phyloP scores from a whole-genome alignment of 2,888 invertebrate species.

The Fissipunctia ypsillon region DNA sequence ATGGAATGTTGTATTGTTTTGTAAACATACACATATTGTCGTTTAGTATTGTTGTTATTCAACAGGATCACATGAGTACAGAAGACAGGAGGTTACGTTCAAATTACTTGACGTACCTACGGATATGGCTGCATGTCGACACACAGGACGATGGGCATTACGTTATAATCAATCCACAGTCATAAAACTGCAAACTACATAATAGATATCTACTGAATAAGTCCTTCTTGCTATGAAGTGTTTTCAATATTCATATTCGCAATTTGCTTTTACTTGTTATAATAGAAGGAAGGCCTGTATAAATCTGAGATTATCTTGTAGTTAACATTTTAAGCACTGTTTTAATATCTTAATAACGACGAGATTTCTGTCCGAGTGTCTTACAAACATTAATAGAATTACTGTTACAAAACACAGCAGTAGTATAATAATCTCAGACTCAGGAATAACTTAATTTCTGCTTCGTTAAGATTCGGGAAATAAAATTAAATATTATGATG shows the following conservation, averaged over 20 bases:
- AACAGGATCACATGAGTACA: too few relatives aligned
- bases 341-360: neutral
- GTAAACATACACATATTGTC: slow-evolving; percentile 26
- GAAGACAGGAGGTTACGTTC: slow-evolving; percentile 43
- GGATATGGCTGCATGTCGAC: slow-evolving; percentile 38
- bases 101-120: slow-evolving; percentile 18
- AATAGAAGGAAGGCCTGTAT: neutral
- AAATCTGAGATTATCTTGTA: neutral
- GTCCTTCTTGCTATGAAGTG: neutral
- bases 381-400: neutral
- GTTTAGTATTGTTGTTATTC: slow-evolving; percentile 41
- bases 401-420: neutral
- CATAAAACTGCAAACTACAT: slow-evolving; percentile 24
- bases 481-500: neutral
- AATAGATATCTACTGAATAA: slow-evolving; percentile 18
- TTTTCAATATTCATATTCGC: neutral
- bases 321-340: neutral
- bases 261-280: neutral
- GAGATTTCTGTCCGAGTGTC: slow-evolving; percentile 11
- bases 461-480: neutral
- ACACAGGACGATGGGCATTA: slow-evolving; percentile 47
- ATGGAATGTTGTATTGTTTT: slow-evolving; percentile 36
- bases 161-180: slow-evolving; percentile 31
- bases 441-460: slow-evolving; percentile 3
- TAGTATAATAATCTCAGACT: neutral